Evolutionary conservation across 1,140 invertebrate species (phyloP), one percentile per base, ranked within the genome.

Genomic region (Gryon sp.): DNA sequence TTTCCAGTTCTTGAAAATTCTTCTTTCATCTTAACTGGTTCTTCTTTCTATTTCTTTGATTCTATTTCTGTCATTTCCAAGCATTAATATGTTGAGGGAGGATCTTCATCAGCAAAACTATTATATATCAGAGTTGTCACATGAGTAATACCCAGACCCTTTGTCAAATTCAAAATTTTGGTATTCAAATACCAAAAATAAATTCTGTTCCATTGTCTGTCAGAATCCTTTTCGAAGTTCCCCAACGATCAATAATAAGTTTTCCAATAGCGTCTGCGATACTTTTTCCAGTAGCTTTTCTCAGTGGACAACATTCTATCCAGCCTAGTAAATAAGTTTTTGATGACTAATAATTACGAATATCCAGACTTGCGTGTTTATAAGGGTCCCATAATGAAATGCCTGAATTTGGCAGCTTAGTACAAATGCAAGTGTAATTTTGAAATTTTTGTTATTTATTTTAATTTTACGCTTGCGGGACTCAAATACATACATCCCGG

Each of bases 121-220:
- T 4, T 45, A 15, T 45, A 45, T 2, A 26, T 45, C 1, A 20
- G 41, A 14, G 20, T 53, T 1, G 48, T 38, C 1, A 24, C 14
- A 1, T 53, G 48, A 6, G 5, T 24, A 9, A 22, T 38, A 15
- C 48, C 48, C 7, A 3, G 4, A n/a, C 19, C 11, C 12, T 53
- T 9, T 5, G 7, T n/a, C 1, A 53, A 38, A 38, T 53, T 32
- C 2, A 9, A 2, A 9, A 32, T n/a, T 4, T 32, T 32, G 2
- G 28, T 7, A n/a, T n/a, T n/a, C n/a, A n/a, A n/a, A n/a, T n/a
- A n/a, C n/a, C n/a, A n/a, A 7, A 7, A 1, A 36, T 8, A n/a
- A 53, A 53, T 15, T 53, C 32, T 6, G 48, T 53, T 4, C 48
- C 48, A 38, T 53, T 53, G 9, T 53, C 32, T 1, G 32, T 38